phyloP scores from a whole-genome alignment of 2,797 vertebrate species.

The Arnoldichthys spilopterus region DNA sequence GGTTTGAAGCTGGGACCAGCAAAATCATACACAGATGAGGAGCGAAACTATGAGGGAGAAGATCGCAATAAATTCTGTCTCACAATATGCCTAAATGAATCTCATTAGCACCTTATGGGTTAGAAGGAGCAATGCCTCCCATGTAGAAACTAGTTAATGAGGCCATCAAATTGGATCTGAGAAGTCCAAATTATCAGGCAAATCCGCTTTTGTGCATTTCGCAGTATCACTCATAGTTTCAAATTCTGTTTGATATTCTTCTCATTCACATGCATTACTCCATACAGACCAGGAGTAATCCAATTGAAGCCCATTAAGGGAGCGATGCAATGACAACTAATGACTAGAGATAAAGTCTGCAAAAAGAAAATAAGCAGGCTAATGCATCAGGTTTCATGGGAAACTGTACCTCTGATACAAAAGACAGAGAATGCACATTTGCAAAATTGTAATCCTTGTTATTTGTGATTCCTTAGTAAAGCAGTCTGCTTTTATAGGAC shows the following conservation, averaged over 20 bases:
- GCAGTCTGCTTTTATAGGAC: conserved; percentile 13
- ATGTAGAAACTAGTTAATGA: conserved; percentile 38
- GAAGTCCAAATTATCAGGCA: conserved; percentile 37
- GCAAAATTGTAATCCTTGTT: background rate
- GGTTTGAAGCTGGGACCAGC: background rate
- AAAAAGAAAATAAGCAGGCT: background rate
- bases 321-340: conserved; percentile 61
- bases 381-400: conserved; percentile 24
- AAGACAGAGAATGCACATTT: background rate
- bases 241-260: conserved; percentile 38
- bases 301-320: conserved; percentile 57
- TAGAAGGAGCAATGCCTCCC: conserved; percentile 19
- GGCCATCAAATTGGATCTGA: conserved; percentile 26
- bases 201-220: conserved; percentile 52
- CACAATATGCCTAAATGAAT: conserved; percentile 36
- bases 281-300: conserved; percentile 63
- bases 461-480: background rate
- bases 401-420: conserved; percentile 11
- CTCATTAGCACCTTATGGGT: conserved; percentile 33
- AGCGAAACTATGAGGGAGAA: background rate
- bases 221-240: conserved; percentile 42
- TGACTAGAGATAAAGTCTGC: conserved; percentile 56
- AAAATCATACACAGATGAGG: background rate
- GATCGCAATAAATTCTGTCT: conserved; percentile 11
- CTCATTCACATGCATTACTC: conserved; percentile 46